A percentile compares a stretch with the other conserved stretches of the same genome.
Evolutionary conservation across 1,140 invertebrate species (phyloP).

Genomic region (Acromyrmex heyeri): DNA sequence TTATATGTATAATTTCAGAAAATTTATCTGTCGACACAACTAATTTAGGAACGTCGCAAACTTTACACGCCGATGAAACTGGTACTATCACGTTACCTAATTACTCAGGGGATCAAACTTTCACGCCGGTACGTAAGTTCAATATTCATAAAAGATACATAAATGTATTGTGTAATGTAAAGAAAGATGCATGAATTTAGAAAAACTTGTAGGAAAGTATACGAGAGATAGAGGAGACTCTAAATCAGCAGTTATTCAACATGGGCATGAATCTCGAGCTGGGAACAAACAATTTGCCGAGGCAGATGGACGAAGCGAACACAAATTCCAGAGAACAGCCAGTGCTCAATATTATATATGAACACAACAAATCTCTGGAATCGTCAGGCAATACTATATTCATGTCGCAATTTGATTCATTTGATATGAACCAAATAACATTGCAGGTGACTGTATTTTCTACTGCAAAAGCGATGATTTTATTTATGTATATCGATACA

Average conservation of each 20-base stretch:
- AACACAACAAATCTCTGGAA: slow-evolving; percentile 76
- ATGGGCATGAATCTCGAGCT: slow-evolving; percentile 80
- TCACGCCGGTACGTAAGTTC: slow-evolving; percentile 80
- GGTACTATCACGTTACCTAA: slow-evolving; percentile 83
- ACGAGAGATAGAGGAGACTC: slow-evolving; percentile 83
- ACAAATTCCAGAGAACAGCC: slow-evolving; percentile 70
- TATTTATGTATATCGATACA: background rate
- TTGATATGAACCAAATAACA: slow-evolving; percentile 81
- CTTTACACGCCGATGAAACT: slow-evolving; percentile 82
- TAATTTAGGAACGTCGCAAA: slow-evolving; percentile 78
- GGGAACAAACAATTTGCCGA: slow-evolving; percentile 65
- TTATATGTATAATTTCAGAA: slow-evolving; percentile 68
- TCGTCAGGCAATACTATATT: slow-evolving; percentile 73
- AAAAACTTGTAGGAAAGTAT: slow-evolving; percentile 82
- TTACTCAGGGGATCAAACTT: slow-evolving; percentile 80
- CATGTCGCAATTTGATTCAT: slow-evolving; percentile 78
- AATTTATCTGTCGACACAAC: slow-evolving; percentile 71
- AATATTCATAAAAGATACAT: slow-evolving; percentile 15
- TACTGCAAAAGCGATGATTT: background rate
- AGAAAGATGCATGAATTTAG: background rate
- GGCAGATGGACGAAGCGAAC: slow-evolving; percentile 67
- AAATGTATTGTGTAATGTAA: slow-evolving; percentile 16
- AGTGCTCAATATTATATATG: slow-evolving; percentile 82
- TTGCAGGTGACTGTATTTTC: slow-evolving; percentile 73
- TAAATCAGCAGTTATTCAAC: slow-evolving; percentile 84